These are phyloP conservation scores for Sus cebifrons DNA, from an alignment of 2,797 vertebrate genomes.

Conservation along the genomic window DNA sequence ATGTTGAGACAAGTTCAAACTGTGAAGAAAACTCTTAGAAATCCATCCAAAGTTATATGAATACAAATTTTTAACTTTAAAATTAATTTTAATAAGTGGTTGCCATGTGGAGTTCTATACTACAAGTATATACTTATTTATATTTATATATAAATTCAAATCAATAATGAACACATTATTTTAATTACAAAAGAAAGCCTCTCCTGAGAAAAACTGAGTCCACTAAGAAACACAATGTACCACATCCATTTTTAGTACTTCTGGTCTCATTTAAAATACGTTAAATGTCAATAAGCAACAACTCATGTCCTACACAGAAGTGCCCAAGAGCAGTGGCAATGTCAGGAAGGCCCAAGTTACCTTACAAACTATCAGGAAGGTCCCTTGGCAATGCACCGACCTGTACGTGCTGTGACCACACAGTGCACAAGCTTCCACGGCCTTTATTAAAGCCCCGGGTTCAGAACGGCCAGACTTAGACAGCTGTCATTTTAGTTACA, in stretches of 20 bases:
- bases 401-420: neutral
- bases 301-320: slow-evolving; percentile 35
- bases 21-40: slow-evolving; percentile 47
- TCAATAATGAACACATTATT: slow-evolving; percentile 5
- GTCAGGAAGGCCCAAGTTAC: neutral
- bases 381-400: neutral
- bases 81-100: slow-evolving; percentile 21
- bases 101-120: neutral
- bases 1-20: slow-evolving; percentile 5
- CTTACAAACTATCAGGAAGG: neutral
- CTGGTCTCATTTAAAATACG: slow-evolving; percentile 57
- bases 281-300: slow-evolving; percentile 51
- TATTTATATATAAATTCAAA: neutral
- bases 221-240: neutral
- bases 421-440: neutral
- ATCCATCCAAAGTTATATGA: neutral
- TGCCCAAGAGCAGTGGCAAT: neutral
- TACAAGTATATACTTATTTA: neutral
- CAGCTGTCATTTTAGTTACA: slow-evolving; percentile 62
- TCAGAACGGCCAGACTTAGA: slow-evolving; percentile 64
- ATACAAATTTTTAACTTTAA: neutral
- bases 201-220: neutral
- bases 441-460: slow-evolving; percentile 40
- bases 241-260: slow-evolving; percentile 3
- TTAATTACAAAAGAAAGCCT: slow-evolving; percentile 45